phyloP scores from a whole-genome alignment of 2,888 invertebrate genomes.

The Apamea anceps region DNA sequence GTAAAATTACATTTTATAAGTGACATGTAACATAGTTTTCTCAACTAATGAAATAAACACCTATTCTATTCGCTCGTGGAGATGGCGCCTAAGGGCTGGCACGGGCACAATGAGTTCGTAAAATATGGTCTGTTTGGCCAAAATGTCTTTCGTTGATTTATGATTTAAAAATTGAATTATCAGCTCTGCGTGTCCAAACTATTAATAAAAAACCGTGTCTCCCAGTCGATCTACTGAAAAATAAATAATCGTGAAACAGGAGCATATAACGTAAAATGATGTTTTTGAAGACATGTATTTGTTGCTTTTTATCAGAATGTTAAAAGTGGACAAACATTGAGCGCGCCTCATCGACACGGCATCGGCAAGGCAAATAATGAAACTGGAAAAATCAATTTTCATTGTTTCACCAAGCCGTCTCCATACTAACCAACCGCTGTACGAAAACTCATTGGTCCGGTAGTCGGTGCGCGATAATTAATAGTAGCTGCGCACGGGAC shows the following conservation, averaged over 20 bases:
- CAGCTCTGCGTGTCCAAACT: background rate
- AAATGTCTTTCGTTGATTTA: background rate
- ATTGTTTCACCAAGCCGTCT: constrained; percentile 20
- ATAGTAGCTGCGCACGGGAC: constrained; percentile 78
- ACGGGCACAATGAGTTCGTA: background rate
- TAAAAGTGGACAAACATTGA: background rate
- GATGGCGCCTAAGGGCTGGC: background rate
- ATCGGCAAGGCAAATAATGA: background rate
- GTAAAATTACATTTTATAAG: no score
- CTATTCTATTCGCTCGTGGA: background rate
- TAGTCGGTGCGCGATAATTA: constrained; percentile 74
- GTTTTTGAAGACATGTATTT: no score
- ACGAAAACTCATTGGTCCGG: constrained; percentile 59
- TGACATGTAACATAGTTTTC: no score
- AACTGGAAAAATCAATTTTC: background rate
- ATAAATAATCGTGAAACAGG: background rate
- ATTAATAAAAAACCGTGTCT: background rate
- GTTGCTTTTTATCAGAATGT: background rate
- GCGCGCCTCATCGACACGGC: background rate
- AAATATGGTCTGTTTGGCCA: background rate
- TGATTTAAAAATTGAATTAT: background rate
- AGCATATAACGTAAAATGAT: background rate
- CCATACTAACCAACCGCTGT: constrained; percentile 48
- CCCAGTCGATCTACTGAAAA: background rate
- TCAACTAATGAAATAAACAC: no score